Percentiles rank a stretch among this genome's conserved stretches.
Evolutionary conservation across 2,888 invertebrate genomes (phyloP).

Genomic region (Toxonevra muliebris): DNA sequence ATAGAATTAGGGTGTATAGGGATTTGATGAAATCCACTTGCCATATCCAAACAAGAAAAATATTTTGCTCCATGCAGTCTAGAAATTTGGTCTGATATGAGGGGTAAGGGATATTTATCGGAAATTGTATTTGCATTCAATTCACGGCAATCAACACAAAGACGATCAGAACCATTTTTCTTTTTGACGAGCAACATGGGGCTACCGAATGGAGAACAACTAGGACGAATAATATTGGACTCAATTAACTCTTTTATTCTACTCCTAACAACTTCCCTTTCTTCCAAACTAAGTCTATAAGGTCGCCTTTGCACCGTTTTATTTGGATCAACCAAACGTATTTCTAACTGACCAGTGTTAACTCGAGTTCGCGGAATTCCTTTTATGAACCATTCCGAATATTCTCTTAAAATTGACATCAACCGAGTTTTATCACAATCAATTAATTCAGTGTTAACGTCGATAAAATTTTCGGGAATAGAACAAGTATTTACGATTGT

Average conservation of each 20-base stretch:
- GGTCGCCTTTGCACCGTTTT: conserved; percentile 8
- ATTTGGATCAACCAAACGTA: conserved; percentile 16
- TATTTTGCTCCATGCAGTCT: conserved; percentile 16
- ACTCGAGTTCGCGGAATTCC: conserved; percentile 21
- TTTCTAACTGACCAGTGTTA: conserved; percentile 21
- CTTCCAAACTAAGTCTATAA: background rate
- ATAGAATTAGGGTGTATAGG: conserved; percentile 27
- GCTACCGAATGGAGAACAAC: conserved; percentile 24
- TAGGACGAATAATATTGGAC: conserved; percentile 13
- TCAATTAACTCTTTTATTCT: conserved; percentile 7
- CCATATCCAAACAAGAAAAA: conserved; percentile 22
- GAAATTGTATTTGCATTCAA: conserved; percentile 11
- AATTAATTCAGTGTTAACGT: background rate
- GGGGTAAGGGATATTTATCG: conserved; percentile 14
- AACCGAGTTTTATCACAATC: conserved; percentile 8
- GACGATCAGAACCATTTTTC: conserved; percentile 21
- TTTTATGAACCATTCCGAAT: conserved; percentile 16
- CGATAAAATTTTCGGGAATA: background rate
- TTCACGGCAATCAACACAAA: conserved; percentile 24
- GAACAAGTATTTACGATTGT: conserved; percentile 4
- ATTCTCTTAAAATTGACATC: conserved; percentile 16
- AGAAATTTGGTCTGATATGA: conserved; percentile 11
- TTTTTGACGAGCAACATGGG: conserved; percentile 20
- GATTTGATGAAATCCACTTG: conserved; percentile 31
- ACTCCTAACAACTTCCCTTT: background rate